Percentiles rank a stretch among this genome's conserved stretches.
Conservation (phyloP, 2,888 invertebrate species). For the Eristalis intricaria region DNA sequence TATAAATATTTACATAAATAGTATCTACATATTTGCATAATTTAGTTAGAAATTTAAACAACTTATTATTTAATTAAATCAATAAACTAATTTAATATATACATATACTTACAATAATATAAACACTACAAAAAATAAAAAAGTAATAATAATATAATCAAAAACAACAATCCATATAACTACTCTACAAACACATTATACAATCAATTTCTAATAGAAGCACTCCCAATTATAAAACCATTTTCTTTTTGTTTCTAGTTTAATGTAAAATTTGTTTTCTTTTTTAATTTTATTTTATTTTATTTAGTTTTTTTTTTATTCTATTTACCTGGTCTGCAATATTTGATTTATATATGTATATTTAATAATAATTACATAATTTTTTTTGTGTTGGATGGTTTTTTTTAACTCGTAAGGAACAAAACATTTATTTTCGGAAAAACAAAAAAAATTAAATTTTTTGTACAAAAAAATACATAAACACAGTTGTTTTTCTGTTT, state of each 20-base stretch:
- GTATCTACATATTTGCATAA: slow-evolving; percentile 54
- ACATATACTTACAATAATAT: slow-evolving; percentile 58
- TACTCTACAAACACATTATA: slow-evolving; percentile 39
- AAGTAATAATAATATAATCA: slow-evolving; percentile 51
- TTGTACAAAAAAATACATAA: slow-evolving; percentile 57
- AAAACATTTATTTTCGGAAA: slow-evolving; percentile 46
- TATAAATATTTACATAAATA: slow-evolving; percentile 46
- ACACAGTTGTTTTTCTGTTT: slow-evolving; percentile 50
- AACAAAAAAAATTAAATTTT: slow-evolving; percentile 54
- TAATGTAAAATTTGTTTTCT: slow-evolving; percentile 77
- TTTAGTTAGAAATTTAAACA: slow-evolving; percentile 67
- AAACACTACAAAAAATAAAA: slow-evolving; percentile 30
- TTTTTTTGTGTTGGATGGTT: slow-evolving; percentile 64
- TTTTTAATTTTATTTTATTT: slow-evolving; percentile 53
- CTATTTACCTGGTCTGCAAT: slow-evolving; percentile 71
- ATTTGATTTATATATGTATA: slow-evolving; percentile 69
- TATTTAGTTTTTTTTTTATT: slow-evolving; percentile 61
- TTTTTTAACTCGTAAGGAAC: slow-evolving; percentile 60
- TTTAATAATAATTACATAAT: slow-evolving; percentile 61
- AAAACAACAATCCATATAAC: slow-evolving; percentile 27
- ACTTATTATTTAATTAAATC: slow-evolving; percentile 66
- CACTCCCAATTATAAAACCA: slow-evolving; percentile 75
- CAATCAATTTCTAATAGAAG: slow-evolving; percentile 66
- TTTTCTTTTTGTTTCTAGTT: slow-evolving; percentile 77
- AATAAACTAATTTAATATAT: slow-evolving; percentile 72